Conservation (phyloP, 2,888 invertebrate species). For the Schizotus pectinicornis region DNA sequence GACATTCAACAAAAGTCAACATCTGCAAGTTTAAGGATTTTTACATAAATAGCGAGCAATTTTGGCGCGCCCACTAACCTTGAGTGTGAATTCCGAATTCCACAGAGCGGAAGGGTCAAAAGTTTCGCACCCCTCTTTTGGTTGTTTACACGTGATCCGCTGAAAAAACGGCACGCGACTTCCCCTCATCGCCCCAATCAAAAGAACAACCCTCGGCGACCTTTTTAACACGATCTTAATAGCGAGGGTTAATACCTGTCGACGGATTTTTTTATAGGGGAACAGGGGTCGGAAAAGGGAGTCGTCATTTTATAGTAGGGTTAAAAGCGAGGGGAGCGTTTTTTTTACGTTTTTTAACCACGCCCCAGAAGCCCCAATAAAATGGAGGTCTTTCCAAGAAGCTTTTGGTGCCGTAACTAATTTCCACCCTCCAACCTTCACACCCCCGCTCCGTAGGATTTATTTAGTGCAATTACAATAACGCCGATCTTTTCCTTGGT, state of each 20-base stretch:
- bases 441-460: conserved; percentile 41
- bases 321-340: conserved; percentile 29
- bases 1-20: no score
- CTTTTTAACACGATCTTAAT: conserved; percentile 2
- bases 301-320: conserved; percentile 21
- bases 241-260: conserved; percentile 20
- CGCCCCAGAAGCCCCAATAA: conserved; percentile 37
- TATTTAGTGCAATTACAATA: conserved; percentile 44
- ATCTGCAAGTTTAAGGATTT: no score
- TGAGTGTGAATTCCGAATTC: no score
- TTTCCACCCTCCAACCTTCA: conserved; percentile 36
- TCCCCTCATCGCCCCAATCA: conserved; percentile 20
- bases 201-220: conserved; percentile 5
- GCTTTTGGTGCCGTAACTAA: conserved; percentile 14
- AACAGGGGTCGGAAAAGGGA: conserved; percentile 1
- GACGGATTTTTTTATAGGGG: conserved; percentile 7
- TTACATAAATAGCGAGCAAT: no score
- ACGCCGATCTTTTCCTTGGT: conserved; percentile 39
- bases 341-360: conserved; percentile 45
- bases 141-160: not conserved
- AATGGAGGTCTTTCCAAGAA: conserved; percentile 34
- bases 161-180: conserved; percentile 35
- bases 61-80: no score
- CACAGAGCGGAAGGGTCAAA: no score
- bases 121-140: no score